Evolutionary conservation across 2,797 vertebrate genomes (phyloP).

Genomic region (Gymnopithys bicolor): DNA sequence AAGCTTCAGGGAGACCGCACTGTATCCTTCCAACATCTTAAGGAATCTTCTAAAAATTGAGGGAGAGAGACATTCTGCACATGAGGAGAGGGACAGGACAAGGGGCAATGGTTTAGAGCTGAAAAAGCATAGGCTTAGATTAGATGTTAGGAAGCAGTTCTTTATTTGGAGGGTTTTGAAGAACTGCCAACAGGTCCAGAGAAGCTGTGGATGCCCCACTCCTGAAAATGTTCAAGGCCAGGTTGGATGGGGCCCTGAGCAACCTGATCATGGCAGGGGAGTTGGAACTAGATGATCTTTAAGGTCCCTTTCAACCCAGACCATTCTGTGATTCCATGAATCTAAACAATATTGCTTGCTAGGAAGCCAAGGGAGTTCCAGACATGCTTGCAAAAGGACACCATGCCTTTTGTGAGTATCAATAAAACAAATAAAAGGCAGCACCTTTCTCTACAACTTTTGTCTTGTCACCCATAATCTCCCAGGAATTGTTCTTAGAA

Average conservation of each 20-base stretch:
- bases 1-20: not conserved
- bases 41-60: not conserved
- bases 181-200: not conserved
- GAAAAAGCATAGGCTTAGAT: not conserved
- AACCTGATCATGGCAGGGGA: not conserved
- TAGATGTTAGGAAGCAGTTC: not conserved
- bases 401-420: not conserved
- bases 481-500: not conserved
- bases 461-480: not conserved
- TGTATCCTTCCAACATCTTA: not conserved
- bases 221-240: not conserved
- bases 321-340: not conserved
- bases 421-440: not conserved
- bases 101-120: not conserved
- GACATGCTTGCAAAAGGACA: not conserved
- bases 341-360: not conserved
- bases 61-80: not conserved
- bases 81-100: not conserved
- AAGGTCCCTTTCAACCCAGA: not conserved
- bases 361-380: not conserved
- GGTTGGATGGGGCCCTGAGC: not conserved
- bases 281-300: not conserved
- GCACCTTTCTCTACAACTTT: not conserved
- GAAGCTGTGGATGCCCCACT: not conserved
- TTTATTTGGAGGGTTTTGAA: not conserved